Conservation (phyloP, 2,113 vertebrate genomes). For the Sylvilagus bachmani region DNA sequence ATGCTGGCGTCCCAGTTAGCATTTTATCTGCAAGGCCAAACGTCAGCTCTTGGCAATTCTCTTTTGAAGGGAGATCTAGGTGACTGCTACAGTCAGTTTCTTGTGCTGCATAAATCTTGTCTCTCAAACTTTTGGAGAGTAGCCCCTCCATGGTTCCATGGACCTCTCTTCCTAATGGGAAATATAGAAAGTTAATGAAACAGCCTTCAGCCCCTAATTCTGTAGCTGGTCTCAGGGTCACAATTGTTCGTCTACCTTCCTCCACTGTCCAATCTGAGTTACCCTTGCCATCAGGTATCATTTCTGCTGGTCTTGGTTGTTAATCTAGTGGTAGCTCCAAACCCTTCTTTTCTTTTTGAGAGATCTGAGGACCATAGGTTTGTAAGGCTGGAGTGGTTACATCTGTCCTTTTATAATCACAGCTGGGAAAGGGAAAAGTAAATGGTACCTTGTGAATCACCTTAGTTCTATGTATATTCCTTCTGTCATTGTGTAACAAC, state of each 20-base stretch:
- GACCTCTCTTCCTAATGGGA: constrained; percentile 32
- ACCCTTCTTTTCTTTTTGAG: constrained; percentile 46
- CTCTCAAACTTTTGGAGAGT: constrained; percentile 44
- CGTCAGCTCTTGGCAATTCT: not conserved
- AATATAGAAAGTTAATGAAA: constrained; percentile 7
- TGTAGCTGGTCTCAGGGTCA: not conserved
- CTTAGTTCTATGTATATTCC: not conserved
- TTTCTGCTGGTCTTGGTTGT: constrained; percentile 14
- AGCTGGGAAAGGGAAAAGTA: not conserved
- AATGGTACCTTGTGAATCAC: not conserved
- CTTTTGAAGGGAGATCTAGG: constrained; percentile 25
- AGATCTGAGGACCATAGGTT: not conserved
- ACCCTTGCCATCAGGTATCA: not conserved
- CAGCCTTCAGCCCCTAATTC: not conserved
- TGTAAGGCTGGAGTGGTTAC: not conserved
- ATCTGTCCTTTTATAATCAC: constrained; percentile 16
- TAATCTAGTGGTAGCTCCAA: constrained; percentile 17
- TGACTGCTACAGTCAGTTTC: constrained; percentile 2
- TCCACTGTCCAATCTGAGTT: not conserved
- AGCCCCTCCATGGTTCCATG: not conserved
- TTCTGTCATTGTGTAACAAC: constrained; percentile 24
- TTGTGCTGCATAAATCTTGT: not conserved
- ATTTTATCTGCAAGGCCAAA: too few relatives aligned
- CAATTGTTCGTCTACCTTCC: not conserved
- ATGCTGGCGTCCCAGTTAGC: too few relatives aligned